Base-by-base conservation (phyloP, 2,888 invertebrate species). In the Pediacus dermestoides region DNA sequence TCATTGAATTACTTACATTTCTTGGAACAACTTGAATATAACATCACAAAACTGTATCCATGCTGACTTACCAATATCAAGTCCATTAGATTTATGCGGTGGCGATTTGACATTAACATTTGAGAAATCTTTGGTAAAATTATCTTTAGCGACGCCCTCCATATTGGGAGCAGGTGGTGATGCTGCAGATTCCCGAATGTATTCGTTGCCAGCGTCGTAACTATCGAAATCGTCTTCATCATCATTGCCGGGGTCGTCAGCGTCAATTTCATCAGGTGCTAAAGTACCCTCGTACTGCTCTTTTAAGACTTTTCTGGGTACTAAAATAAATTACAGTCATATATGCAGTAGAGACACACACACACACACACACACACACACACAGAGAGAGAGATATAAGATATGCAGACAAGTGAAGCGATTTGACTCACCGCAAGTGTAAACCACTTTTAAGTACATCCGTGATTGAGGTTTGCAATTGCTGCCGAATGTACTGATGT, bases 381-480 rank as follows among this genome's bases (percentile, higher is more conserved):
- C 21, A 18, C 6, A 18, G 21, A 7, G 21, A 18, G 8, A 7
- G 8, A 18, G 21, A 18, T 10, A 26, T 8, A 18, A 8, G 21
- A 18, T 18, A 18, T 6, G 8, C 8, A 18, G 21, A 37, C 30
- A 13, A 28, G n/a, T n/a, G n/a, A n/a, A n/a, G n/a, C n/a, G n/a
- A n/a, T n/a, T n/a, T n/a, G 14, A 47, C 85, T 83, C 69, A 89
- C 89, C 88, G 65, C 89, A 89, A 26, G 88, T 88, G 66, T 88
- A 88, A 53, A 88, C 86, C 43, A 89, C 86, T 75, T 88, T 88
- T 57, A 89, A 77, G 70, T 89, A 88, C 70, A 87, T 87, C 60
- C 84, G 75, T 57, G 87, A 85, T 53, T 85, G 83, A 0, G 80
- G 76, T 48, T 85, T 81, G 67, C 89, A 89, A 1, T 88, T 88